Evolutionary conservation across 2,113 vertebrate species (phyloP), one percentile per base, ranked within the genome.

Genomic region (Ursus arctos): DNA sequence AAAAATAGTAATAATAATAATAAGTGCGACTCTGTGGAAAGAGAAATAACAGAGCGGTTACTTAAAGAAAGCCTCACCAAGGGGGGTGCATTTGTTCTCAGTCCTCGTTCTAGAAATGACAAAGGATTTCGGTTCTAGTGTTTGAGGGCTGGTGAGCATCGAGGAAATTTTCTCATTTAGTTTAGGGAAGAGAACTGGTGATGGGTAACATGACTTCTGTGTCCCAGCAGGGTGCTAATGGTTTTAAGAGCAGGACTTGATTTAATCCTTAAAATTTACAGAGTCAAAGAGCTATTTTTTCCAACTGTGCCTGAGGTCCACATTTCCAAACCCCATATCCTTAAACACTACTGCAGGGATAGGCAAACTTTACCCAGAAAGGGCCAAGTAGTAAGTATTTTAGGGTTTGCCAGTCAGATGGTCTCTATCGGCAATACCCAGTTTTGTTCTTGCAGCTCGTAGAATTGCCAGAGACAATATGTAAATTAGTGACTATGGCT

Each of bases 151-250:
- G 6, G 28, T 80, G 40, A 59, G 14, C 14, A 13, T 13, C 0
- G 0, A 88, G 11, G 24, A 28, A 47, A 36, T 93, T 21, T 77
- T 59, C n/a, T 91, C 40, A 21, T 12, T 28, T 36, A 7, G 21
- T 67, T 80, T 77, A 28, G 18, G 1, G 51, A 59, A 59, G 12
- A 59, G 31, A 55, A 8, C 24, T 15, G 28, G 10, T 6, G 47
- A 77, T 13, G 9, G 36, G 5, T 49, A 36, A 63, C 2, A 11
- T 43, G 81, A 9, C 16, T 74, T 69, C 7, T n/a, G 1, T 24
- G n/a, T 40, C 12, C 13, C 36, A 40, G 3, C 0, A 57, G 47
- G 16, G 12, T 0, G 0, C 5, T 3, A 43, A 18, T 16, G 51
- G 5, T 63, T 92, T 84, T 19, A 72, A 80, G 81, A 81, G 4